Base-by-base conservation (phyloP, 2,888 invertebrate species). In the Steinernema scapterisci region DNA sequence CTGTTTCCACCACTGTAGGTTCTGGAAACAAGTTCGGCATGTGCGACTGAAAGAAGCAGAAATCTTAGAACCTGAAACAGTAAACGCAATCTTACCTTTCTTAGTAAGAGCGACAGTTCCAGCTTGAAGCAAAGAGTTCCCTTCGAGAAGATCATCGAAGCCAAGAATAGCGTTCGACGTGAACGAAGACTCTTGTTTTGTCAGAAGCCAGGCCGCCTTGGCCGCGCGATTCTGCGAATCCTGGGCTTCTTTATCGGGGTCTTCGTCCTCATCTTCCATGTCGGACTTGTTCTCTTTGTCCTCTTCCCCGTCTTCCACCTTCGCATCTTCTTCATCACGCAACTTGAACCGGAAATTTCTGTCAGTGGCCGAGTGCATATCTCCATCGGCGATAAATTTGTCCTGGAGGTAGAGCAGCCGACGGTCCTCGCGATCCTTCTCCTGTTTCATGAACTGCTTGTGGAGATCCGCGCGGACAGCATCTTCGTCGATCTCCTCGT, bases 371-470 rank as follows among this genome's bases (percentile, higher is more conserved):
- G 63, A 31, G 38, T 77, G 76, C 38, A 84, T 25, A 70, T 83
- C 83, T 19, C 82, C 82, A 46, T 84, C 84, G n/a, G 80, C 79
- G 16, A 83, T 72, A 21, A 84, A 82, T 51, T 79, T 73, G 25
- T 85, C 84, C 73, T 85, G 82, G 9, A 85, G 77, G 45, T 80
- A 78, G 11, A 79, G 77, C 46, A 85, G 73, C 0, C 79, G 81
- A 43, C 83, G 76, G 31, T 79, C 79, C 13, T 82, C 83, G 11
- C 79, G 77, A 63, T 81, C 80, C n/a, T 76, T 77, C 44, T 81
- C 77, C 73, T 83, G 81, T 72, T 84, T 83, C 75, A 83, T 52
- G 63, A 80, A 75, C 56, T 80, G 78, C 54, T 79, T 75, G 45
- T 80, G 78, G 63, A 83, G 78, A 75, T 83, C 76, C 9, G 75